Percentiles rank a stretch among this genome's conserved stretches.
Evolutionary conservation across 2,888 invertebrate genomes (phyloP).

Genomic region (Euplexia lucipara): DNA sequence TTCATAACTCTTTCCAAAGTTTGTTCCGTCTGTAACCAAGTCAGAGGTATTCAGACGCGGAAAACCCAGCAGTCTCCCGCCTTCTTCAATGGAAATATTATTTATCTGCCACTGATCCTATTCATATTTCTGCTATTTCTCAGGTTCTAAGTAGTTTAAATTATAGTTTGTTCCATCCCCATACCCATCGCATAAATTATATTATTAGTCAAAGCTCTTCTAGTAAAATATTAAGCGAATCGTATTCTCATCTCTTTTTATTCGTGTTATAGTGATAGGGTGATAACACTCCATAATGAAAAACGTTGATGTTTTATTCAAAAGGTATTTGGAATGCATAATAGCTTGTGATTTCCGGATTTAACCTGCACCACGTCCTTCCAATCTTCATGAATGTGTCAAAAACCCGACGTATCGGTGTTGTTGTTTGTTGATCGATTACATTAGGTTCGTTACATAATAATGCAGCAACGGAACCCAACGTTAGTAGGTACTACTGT

Average conservation of each 20-base stretch:
- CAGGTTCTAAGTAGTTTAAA: too few species aligned
- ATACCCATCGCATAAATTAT: slow-evolving; percentile 1
- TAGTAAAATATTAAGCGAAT: slow-evolving; percentile 4
- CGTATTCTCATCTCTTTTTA: not conserved
- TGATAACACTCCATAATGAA: slow-evolving; percentile 10
- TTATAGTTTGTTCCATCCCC: too few species aligned
- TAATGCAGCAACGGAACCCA: slow-evolving; percentile 12
- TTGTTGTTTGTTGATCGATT: slow-evolving; percentile 23
- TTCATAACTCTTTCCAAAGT: slow-evolving; percentile 3
- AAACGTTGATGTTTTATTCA: slow-evolving; percentile 36
- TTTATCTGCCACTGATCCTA: not conserved
- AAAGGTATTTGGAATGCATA: slow-evolving; percentile 29
- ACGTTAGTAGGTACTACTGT: not conserved
- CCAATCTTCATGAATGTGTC: slow-evolving; percentile 41
- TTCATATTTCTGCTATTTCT: not conserved
- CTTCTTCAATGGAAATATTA: not conserved
- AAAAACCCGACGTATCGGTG: slow-evolving; percentile 19
- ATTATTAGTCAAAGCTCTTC: slow-evolving; percentile 1
- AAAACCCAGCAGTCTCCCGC: slow-evolving; percentile 7
- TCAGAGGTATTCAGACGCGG: slow-evolving; percentile 13
- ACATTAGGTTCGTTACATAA: slow-evolving; percentile 28
- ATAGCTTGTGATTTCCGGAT: slow-evolving; percentile 26
- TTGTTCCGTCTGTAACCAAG: not conserved
- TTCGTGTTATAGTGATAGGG: not conserved
- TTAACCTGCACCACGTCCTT: slow-evolving; percentile 38